Percentiles rank a stretch among this genome's conserved stretches.
Conservation (phyloP, 2,113 vertebrate species). For the Thymallus thymallus region DNA sequence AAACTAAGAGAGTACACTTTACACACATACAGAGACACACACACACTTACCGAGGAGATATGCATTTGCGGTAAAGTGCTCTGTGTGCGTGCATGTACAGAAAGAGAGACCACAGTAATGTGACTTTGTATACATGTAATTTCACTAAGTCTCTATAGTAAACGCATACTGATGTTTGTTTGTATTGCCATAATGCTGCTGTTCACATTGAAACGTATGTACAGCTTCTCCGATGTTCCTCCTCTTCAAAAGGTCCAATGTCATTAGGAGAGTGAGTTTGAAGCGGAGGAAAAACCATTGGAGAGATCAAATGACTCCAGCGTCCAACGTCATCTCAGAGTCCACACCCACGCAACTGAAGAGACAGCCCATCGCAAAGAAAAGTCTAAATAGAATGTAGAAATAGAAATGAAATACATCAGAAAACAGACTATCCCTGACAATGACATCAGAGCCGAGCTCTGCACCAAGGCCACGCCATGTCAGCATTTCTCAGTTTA, state of each 20-base stretch:
- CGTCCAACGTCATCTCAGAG: no score
- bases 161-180: constrained; percentile 38
- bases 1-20: neutral
- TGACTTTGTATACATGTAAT: constrained; percentile 1
- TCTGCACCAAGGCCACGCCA: constrained; percentile 40
- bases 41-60: no score
- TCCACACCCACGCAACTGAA: neutral
- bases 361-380: neutral
- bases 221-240: neutral
- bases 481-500: constrained; percentile 48
- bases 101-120: neutral
- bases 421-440: constrained; percentile 16
- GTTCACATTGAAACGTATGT: neutral
- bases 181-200: constrained; percentile 13
- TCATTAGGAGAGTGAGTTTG: neutral
- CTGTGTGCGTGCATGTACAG: neutral
- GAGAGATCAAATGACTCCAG: no score
- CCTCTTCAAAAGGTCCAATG: neutral
- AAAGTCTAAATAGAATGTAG: neutral
- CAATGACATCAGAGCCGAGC: constrained; percentile 36
- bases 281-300: no score
- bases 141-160: constrained; percentile 14
- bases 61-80: neutral
- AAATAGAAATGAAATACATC: no score
- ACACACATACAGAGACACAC: no score